phyloP scores from a whole-genome alignment of 1,140 invertebrate species.

The Vanessa atalanta region DNA sequence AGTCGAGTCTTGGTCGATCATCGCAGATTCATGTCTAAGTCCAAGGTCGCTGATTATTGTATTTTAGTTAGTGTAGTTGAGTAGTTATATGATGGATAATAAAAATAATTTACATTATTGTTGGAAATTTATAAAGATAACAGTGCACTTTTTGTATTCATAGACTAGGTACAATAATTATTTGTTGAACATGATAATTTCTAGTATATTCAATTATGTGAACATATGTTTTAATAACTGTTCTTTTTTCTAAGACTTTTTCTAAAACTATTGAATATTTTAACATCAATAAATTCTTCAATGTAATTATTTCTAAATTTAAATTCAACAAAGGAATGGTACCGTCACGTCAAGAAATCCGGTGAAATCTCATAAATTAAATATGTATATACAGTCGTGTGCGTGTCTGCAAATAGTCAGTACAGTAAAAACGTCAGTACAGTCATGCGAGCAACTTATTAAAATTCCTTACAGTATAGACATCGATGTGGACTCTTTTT shows the following conservation, averaged over 20 bases:
- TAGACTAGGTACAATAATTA: too few relatives aligned
- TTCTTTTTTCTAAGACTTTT: too few relatives aligned
- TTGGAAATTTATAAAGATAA: too few relatives aligned
- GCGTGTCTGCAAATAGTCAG: constrained; percentile 42
- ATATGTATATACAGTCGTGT: constrained; percentile 36
- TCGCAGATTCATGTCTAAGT: constrained; percentile 13
- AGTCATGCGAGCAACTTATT: constrained; percentile 45
- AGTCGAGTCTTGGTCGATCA: constrained; percentile 23
- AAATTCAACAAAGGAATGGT: constrained; percentile 14
- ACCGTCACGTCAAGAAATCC: constrained; percentile 39
- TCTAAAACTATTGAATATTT: too few relatives aligned
- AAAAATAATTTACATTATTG: not conserved
- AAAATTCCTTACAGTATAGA: constrained; percentile 30
- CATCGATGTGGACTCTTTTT: constrained; percentile 34
- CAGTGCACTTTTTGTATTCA: too few relatives aligned
- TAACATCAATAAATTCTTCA: constrained; percentile 1
- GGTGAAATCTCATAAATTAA: constrained; percentile 44
- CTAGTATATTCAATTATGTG: too few relatives aligned
- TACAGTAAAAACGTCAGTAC: constrained; percentile 37
- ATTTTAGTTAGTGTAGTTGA: not conserved
- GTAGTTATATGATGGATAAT: not conserved
- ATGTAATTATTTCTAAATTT: constrained; percentile 9
- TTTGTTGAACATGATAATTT: too few relatives aligned
- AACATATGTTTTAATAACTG: too few relatives aligned
- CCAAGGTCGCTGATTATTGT: constrained; percentile 8